Percentiles rank a stretch among this genome's conserved stretches.
Evolutionary conservation across 2,113 vertebrate species (phyloP).

Genomic region (Castor canadensis): DNA sequence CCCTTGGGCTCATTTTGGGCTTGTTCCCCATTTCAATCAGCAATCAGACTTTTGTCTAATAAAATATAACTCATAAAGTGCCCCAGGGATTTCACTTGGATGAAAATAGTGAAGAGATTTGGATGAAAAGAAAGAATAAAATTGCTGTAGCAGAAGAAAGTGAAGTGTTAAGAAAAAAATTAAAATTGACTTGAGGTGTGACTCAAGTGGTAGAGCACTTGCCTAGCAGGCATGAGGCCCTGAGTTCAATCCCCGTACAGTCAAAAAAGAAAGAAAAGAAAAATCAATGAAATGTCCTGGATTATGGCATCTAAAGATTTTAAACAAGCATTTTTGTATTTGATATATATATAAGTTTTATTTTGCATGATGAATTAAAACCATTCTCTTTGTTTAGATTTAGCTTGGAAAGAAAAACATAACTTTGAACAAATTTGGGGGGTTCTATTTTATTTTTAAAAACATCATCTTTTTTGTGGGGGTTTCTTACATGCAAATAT

Average conservation of each 20-base stretch:
- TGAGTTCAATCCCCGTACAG: too few species aligned
- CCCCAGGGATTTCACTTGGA: background rate
- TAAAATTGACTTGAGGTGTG: too few species aligned
- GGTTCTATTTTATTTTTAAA: constrained; percentile 30
- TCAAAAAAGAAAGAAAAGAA: too few species aligned
- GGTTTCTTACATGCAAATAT: background rate
- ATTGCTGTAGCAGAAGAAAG: background rate
- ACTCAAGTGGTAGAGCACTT: too few species aligned
- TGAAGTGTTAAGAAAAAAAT: background rate
- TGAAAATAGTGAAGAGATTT: constrained; percentile 32
- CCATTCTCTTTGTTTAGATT: constrained; percentile 5
- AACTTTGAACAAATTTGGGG: background rate
- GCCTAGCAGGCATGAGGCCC: too few species aligned
- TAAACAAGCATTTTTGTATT: constrained; percentile 19
- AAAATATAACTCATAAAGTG: background rate
- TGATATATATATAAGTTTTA: background rate
- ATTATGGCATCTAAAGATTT: background rate
- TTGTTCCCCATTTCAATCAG: background rate
- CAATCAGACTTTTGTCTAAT: constrained; percentile 10
- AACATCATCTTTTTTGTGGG: background rate
- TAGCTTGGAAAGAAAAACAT: background rate
- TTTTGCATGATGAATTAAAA: background rate
- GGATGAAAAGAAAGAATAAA: background rate
- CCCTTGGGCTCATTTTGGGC: background rate
- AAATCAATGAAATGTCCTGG: background rate